Base-by-base conservation (phyloP, 2,113 vertebrate genomes). In the Turnix velox region DNA sequence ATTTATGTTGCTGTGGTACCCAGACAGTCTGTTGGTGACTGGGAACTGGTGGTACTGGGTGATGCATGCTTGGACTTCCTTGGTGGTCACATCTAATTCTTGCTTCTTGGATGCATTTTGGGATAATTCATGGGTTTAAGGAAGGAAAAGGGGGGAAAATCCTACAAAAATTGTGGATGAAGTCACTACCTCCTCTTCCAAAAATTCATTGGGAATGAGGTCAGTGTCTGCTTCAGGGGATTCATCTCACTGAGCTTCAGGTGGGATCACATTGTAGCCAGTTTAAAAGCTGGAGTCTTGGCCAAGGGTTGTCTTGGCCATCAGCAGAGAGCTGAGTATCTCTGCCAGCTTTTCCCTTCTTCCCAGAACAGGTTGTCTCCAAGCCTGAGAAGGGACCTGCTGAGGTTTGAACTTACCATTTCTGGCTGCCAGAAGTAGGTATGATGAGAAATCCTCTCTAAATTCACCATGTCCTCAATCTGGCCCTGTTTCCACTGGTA, bases 401-500 rank as follows among this genome's bases (percentile, higher is more conserved):
- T 55, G 31, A 31, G 52, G 4, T 17, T 45, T 33, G 61, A 28
- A 31, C 37, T 51, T 55, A 5, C 20, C 18, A 4, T 66, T 66
- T 31, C 42, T 54, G 73, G 8, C 52, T 39, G 37, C 30, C 18
- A 3, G 4, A 49, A n/a, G 58, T 31, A 6, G 80, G 43, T 18
- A 62, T n/a, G 33, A n/a, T 25, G 25, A 48, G 49, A 24, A 30
- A 6, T 5, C 31, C 28, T 15, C 1, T 59, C 24, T 28, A 7
- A 63, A 48, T 28, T 27, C 5, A 0, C 39, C 11, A 0, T 43
- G 39, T 52, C 49, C 20, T 17, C 17, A 6, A 4, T 4, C 52
- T 2, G 8, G 2, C 27, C 12, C 43, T 0, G 0, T 37, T 77
- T n/a, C 14, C 14, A 4, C 12, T 7, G 4, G 4, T 5, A 12